Evolutionary conservation across 2,113 vertebrate genomes (phyloP).

Genomic region (Triplophysa siluroides): DNA sequence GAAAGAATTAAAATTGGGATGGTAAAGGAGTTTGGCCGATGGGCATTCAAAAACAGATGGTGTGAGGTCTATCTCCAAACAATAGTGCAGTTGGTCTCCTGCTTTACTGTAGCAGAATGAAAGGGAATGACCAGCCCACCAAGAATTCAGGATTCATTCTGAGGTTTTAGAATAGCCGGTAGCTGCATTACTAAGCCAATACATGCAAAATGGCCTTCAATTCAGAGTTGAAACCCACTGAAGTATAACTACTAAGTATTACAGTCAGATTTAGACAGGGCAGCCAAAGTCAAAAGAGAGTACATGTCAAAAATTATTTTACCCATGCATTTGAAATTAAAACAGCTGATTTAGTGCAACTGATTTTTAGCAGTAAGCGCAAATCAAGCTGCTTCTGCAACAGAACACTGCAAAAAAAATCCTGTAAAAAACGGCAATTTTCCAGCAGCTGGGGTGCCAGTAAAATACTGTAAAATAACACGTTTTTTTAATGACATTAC

Average conservation of each 20-base stretch:
- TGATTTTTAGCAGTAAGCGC: too few species aligned
- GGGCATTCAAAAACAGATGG: slow-evolving; percentile 60
- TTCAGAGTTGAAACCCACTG: background rate
- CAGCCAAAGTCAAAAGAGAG: slow-evolving; percentile 10
- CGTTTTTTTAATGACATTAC: too few species aligned
- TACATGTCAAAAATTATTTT: background rate
- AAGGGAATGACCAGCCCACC: slow-evolving; percentile 71
- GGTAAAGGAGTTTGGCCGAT: slow-evolving; percentile 61
- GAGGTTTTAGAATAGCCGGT: slow-evolving; percentile 17
- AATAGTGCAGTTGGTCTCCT: slow-evolving; percentile 50
- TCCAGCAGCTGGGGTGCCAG: too few species aligned
- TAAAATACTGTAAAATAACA: too few species aligned
- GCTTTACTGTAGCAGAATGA: slow-evolving; percentile 66
- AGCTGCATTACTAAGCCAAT: slow-evolving; percentile 9
- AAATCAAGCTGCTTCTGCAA: too few species aligned
- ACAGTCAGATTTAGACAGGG: background rate
- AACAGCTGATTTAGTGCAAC: background rate
- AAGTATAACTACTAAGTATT: background rate
- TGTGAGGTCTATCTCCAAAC: slow-evolving; percentile 59
- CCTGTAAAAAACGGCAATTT: too few species aligned
- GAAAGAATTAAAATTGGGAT: slow-evolving; percentile 56
- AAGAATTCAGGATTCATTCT: slow-evolving; percentile 29
- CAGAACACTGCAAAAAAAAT: too few species aligned
- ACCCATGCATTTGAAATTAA: background rate
- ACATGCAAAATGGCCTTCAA: background rate